Evolutionary conservation across 2,888 invertebrate species (phyloP), one percentile per base, ranked within the genome.

Genomic region (Allophyes oxyacanthae): DNA sequence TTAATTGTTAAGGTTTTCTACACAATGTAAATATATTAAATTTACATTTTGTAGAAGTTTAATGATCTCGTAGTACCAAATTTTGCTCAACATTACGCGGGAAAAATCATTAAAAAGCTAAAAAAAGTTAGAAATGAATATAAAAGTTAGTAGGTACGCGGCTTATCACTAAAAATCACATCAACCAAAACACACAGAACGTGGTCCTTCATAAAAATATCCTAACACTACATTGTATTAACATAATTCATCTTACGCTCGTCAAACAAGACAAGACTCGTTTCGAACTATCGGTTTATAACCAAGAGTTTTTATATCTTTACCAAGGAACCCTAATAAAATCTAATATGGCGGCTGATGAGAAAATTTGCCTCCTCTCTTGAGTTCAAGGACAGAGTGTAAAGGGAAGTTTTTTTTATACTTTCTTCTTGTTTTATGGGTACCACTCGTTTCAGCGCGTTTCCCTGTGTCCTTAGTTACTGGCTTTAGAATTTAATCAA

Each of bases 281-380:
- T 60, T 52, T 41, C 34, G 41, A 52, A 45, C 55, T 67, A 67
- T 63, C 50, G 20, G 61, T 60, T 70, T 45, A 63, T 46, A 72
- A 61, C 65, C 49, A 56, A 38, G 59, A 54, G 55, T 60, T 75
- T 73, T 72, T 75, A 72, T 64, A 64, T 58, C 56, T 63, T 64
- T 14, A 9, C 54, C 43, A n/a, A 33, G 55, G 56, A 40, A 61
- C 71, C 62, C 56, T 46, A 70, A 76, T 73, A 75, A 73, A 75
- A 64, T 60, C 57, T 73, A 67, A 70, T 59, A 73, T 53, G 64
- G 50, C 43, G 53, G 55, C 26, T 70, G 74, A 76, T 73, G 64
- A 70, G 64, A 55, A 56, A 57, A 63, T 64, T 57, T 64, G 10
- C 60, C 28, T 56, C 49, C 34, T 26, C 26, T 48, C 32, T 15